Conservation (phyloP, 2,888 invertebrate species). For the Cantharis flavilabris region DNA sequence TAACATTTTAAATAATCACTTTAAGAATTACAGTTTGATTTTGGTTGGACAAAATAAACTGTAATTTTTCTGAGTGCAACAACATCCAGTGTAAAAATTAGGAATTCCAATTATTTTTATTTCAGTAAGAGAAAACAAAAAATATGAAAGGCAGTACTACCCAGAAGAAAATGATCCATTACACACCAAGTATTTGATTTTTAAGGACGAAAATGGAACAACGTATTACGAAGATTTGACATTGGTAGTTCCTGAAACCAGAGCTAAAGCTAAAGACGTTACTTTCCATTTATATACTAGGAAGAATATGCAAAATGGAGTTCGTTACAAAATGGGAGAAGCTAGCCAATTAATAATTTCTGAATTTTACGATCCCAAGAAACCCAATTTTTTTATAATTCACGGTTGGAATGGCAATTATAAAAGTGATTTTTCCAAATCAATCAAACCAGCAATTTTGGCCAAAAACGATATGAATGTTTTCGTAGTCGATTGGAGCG, state of each 20-base stretch:
- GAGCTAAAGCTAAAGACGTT: slow-evolving; percentile 33
- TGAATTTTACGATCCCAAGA: slow-evolving; percentile 7
- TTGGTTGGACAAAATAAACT: no score
- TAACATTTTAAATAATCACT: no score
- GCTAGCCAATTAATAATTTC: background rate
- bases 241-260: background rate
- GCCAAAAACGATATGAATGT: slow-evolving; percentile 15
- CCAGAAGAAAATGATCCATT: slow-evolving; percentile 5
- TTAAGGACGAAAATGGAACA: slow-evolving; percentile 22
- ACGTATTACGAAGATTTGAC: slow-evolving; percentile 23
- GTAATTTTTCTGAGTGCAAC: no score
- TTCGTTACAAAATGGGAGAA: background rate
- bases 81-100: no score
- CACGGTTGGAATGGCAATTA: slow-evolving; percentile 27
- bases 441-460: slow-evolving; percentile 11
- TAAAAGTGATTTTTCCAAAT: slow-evolving; percentile 5
- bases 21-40: no score
- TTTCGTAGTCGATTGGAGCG: slow-evolving; percentile 26
- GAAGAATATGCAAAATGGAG: background rate
- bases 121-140: background rate
- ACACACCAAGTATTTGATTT: slow-evolving; percentile 6
- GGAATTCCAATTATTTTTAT: background rate
- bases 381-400: slow-evolving; percentile 20
- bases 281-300: slow-evolving; percentile 39
- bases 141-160: background rate